Evolutionary conservation across 2,888 invertebrate genomes (phyloP).

Genomic region (Oasisia sp.): DNA sequence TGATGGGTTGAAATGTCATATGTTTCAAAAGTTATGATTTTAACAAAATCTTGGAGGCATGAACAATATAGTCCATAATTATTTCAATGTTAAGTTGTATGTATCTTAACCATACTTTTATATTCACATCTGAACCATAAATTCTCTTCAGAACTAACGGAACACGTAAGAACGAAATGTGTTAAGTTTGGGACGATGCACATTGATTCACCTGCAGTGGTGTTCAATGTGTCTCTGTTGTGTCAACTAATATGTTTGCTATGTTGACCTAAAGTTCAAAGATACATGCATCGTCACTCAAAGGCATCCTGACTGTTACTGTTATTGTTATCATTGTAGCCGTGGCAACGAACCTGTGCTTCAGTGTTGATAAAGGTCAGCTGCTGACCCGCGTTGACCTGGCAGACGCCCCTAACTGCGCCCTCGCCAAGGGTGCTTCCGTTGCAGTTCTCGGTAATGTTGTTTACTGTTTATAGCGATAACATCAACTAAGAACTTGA

Average conservation of each 20-base stretch:
- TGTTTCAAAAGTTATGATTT: too few species aligned
- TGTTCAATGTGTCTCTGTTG: neutral
- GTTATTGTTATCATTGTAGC: constrained; percentile 47
- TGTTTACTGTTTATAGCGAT: constrained; percentile 47
- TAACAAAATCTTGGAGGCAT: too few species aligned
- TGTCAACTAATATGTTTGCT: neutral
- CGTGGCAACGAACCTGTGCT: constrained; percentile 60
- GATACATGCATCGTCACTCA: neutral
- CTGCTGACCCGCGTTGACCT: constrained; percentile 59
- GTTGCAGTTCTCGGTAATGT: constrained; percentile 40
- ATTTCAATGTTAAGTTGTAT: neutral
- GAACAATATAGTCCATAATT: too few species aligned
- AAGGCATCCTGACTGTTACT: neutral
- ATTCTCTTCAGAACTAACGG: neutral
- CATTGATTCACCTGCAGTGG: too few species aligned
- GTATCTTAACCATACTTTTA: neutral
- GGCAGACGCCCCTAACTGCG: constrained; percentile 60
- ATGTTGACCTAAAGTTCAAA: neutral
- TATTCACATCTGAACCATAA: neutral
- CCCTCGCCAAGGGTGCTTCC: constrained; percentile 58
- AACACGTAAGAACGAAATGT: neutral
- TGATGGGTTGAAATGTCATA: too few species aligned
- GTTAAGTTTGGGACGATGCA: neutral
- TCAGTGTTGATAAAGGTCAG: constrained; percentile 57
- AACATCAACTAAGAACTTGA: neutral